Evolutionary conservation across 2,113 vertebrate genomes (phyloP).

Genomic region (Lynx canadensis): DNA sequence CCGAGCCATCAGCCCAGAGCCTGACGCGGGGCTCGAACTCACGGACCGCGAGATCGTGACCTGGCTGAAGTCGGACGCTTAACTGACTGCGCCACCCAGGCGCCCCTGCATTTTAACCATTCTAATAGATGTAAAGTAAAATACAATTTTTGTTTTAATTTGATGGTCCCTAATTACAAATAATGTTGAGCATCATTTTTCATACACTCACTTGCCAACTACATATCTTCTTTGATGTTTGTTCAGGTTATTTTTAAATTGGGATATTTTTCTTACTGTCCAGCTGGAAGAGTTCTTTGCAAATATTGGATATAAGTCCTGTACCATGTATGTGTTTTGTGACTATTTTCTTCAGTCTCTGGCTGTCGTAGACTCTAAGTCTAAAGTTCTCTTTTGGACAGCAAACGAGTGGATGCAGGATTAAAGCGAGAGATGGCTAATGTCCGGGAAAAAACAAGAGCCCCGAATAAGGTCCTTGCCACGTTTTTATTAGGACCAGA

Average conservation of each 20-base stretch:
- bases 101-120: background rate
- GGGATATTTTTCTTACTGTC: background rate
- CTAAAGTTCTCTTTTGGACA: too few relatives aligned
- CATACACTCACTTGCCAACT: background rate
- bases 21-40: too few relatives aligned
- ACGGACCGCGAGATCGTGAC: too few relatives aligned
- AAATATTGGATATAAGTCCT: background rate
- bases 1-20: too few relatives aligned
- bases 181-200: background rate
- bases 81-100: too few relatives aligned
- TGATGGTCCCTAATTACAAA: background rate
- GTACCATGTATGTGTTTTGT: background rate
- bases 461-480: too few relatives aligned
- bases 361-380: background rate
- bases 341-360: background rate
- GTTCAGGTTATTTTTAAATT: background rate
- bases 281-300: background rate
- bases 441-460: too few relatives aligned
- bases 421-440: too few relatives aligned
- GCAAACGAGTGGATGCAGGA: too few relatives aligned
- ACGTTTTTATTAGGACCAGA: too few relatives aligned
- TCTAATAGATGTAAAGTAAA: background rate
- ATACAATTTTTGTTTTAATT: background rate
- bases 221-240: background rate
- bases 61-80: too few relatives aligned